phyloP scores from a whole-genome alignment of 2,113 vertebrate species.

The Grammomys dolichurus region DNA sequence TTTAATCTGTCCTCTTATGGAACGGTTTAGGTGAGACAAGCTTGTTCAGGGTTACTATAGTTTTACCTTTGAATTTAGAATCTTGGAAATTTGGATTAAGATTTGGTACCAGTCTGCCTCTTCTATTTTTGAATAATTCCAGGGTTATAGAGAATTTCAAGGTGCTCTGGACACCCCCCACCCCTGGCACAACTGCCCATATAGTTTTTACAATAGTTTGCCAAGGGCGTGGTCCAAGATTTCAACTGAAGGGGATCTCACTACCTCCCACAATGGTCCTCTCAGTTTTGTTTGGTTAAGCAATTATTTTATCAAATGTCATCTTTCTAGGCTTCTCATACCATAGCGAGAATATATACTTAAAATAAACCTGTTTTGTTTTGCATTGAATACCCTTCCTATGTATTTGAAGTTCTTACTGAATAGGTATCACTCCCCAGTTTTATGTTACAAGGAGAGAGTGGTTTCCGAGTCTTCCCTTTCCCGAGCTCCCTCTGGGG shows the following conservation, averaged over 20 bases:
- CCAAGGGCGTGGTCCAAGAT: neutral
- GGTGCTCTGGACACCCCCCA: neutral
- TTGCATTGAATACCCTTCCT: neutral
- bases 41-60: slow-evolving; percentile 7
- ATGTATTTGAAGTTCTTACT: neutral
- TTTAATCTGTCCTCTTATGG: neutral
- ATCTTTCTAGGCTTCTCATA: neutral
- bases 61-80: slow-evolving; percentile 44
- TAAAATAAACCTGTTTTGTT: neutral
- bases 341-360: neutral
- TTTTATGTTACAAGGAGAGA: neutral
- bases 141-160: slow-evolving; percentile 21
- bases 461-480: neutral
- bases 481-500: neutral
- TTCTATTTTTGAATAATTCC: slow-evolving; percentile 5
- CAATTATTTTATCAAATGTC: neutral
- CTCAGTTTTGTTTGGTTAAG: neutral
- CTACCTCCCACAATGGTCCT: neutral
- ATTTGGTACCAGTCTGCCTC: neutral
- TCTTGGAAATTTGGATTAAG: slow-evolving; percentile 11
- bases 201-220: neutral
- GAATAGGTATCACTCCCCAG: neutral
- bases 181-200: neutral
- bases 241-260: neutral
- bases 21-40: neutral